Percentiles rank a stretch among this genome's conserved stretches.
Evolutionary conservation across 30 jellyfish, hydroid and myxozoan species (phyloP).

Genomic region (Rhopilema esculentum): DNA sequence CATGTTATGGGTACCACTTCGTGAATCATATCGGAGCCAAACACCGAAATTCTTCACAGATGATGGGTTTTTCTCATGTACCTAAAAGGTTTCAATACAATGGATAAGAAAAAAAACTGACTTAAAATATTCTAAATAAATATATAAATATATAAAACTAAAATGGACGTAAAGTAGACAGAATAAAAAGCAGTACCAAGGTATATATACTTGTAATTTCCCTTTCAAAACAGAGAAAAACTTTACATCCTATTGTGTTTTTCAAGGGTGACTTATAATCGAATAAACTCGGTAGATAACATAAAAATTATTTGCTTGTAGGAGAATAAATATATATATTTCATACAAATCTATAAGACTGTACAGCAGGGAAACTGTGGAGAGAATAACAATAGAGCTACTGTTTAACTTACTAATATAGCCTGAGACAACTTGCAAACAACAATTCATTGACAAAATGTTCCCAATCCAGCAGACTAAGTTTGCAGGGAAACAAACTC

Average conservation of each 20-base stretch:
- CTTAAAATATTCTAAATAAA: not conserved
- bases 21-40: slow-evolving; percentile 96
- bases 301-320: too few relatives aligned
- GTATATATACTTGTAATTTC: too few relatives aligned
- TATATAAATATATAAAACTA: not conserved
- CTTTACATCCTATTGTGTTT: too few relatives aligned
- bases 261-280: too few relatives aligned
- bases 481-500: not conserved
- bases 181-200: not conserved
- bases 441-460: not conserved
- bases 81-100: slow-evolving; percentile 36
- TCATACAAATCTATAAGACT: too few relatives aligned
- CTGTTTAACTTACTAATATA: too few relatives aligned
- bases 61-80: slow-evolving; percentile 87
- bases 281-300: too few relatives aligned
- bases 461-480: not conserved
- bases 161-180: not conserved
- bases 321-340: too few relatives aligned
- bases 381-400: too few relatives aligned
- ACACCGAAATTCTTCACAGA: slow-evolving; percentile 93
- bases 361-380: too few relatives aligned
- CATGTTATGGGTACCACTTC: slow-evolving; percentile 99
- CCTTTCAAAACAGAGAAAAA: too few relatives aligned
- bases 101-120: not conserved
- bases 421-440: too few relatives aligned